Evolutionary conservation across 2,797 vertebrate genomes (phyloP), one percentile per base, ranked within the genome.

Genomic region (Prunella strophiata): DNA sequence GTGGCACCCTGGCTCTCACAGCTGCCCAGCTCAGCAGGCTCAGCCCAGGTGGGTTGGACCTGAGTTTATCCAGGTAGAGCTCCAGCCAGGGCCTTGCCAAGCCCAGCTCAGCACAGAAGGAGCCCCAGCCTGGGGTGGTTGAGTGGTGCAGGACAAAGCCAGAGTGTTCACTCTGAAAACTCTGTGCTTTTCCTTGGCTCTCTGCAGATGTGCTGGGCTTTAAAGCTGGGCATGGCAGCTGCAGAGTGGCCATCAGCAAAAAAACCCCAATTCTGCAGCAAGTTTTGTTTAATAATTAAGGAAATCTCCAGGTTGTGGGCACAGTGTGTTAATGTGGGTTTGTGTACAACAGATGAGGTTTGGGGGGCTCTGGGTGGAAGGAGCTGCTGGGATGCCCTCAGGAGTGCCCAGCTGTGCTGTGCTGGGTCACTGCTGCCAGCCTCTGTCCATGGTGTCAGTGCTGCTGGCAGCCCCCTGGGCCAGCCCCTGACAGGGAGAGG

Each of bases 121-220:
- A 85, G 65, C 59, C 61, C 4, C 73, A 72, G 89, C 79, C 86
- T 11, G 50, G 27, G 48, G 32, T 25, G 61, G 2, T 48, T 2
- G 1, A 1, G 22, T 67, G n/a, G 1, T 3, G 40, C 40, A 20
- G 29, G 70, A 27, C 52, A 36, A 48, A 30, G 29, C 11, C 47
- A 4, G 45, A 10, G 19, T 7, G n/a, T 7, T 3, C 7, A 2
- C 47, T 0, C 20, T 26, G 10, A 38, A 36, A 47, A 2, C 50
- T 0, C 1, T 0, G 8, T 5, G 62, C 51, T 0, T 32, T 74
- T 3, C 10, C 14, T 7, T 25, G 34, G 29, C 1, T 42, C 38
- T 40, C 21, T 42, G 11, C 40, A n/a, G 32, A 2, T 17, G 16
- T 13, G 10, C 63, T 27, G 38, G 6, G 27, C 7, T 63, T 19